These are phyloP conservation scores for Dryobotodes eremita DNA, from an alignment of 2,888 invertebrate genomes.

Conservation along the genomic window DNA sequence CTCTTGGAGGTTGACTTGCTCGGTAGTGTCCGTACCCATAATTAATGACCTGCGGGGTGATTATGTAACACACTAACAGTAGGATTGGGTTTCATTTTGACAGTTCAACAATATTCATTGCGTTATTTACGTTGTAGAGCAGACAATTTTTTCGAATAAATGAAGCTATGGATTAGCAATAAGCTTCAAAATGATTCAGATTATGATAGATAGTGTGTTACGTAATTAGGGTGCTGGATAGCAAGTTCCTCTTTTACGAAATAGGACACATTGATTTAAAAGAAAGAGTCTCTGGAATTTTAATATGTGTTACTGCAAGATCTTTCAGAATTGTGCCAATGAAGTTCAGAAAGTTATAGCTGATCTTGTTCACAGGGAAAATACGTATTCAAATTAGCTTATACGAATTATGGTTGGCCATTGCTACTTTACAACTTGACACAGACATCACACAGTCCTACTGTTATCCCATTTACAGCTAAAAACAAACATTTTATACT, in stretches of 20 bases:
- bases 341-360: neutral
- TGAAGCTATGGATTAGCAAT: too few relatives aligned
- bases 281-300: neutral
- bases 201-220: too few relatives aligned
- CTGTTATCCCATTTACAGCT: conserved; percentile 24
- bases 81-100: too few relatives aligned
- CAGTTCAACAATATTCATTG: too few relatives aligned
- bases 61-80: too few relatives aligned
- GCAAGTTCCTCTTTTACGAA: neutral
- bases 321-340: neutral
- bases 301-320: neutral
- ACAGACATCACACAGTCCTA: conserved; percentile 2
- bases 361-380: neutral
- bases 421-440: neutral
- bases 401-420: neutral
- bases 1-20: conserved; percentile 17
- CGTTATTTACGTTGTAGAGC: too few relatives aligned
- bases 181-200: too few relatives aligned
- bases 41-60: conserved; percentile 52
- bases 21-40: conserved; percentile 24
- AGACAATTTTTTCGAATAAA: too few relatives aligned
- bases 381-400: neutral
- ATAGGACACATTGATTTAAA: neutral
- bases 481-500: conserved; percentile 30
- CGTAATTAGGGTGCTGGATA: too few relatives aligned